Evolutionary conservation across 2,888 invertebrate genomes (phyloP).

Genomic region (Drosophila infuscata): DNA sequence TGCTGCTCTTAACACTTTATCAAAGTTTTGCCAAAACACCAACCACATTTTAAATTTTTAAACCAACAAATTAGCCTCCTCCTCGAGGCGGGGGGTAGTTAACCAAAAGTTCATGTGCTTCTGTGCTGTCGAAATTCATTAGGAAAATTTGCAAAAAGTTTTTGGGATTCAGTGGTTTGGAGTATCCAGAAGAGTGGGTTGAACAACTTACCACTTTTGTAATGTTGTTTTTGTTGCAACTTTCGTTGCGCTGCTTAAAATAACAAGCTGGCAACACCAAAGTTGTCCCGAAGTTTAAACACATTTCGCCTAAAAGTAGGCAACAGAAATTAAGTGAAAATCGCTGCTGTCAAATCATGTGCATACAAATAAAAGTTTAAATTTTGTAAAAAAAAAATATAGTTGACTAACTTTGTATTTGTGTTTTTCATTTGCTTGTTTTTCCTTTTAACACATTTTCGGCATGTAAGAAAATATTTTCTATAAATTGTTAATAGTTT

Average conservation of each 20-base stretch:
- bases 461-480: neutral
- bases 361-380: neutral
- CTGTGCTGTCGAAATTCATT: constrained; percentile 31
- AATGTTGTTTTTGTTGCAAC: neutral
- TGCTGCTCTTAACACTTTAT: constrained; percentile 13
- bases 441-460: too few species aligned
- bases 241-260: constrained; percentile 1
- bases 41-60: constrained; percentile 22
- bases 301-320: constrained; percentile 57
- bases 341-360: neutral
- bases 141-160: constrained; percentile 37
- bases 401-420: accelerated
- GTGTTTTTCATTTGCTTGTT: too few species aligned
- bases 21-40: constrained; percentile 5
- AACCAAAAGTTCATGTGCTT: constrained; percentile 30
- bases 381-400: neutral
- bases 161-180: neutral
- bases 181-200: constrained; percentile 10
- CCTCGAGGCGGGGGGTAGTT: neutral
- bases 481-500: neutral
- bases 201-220: constrained; percentile 5
- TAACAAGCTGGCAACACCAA: constrained; percentile 61
- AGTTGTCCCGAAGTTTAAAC: constrained; percentile 25
- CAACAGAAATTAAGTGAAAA: constrained; percentile 9
- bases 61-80: constrained; percentile 27